Evolutionary conservation across 2,113 vertebrate genomes (phyloP).

Genomic region (Lophochroa leadbeateri): DNA sequence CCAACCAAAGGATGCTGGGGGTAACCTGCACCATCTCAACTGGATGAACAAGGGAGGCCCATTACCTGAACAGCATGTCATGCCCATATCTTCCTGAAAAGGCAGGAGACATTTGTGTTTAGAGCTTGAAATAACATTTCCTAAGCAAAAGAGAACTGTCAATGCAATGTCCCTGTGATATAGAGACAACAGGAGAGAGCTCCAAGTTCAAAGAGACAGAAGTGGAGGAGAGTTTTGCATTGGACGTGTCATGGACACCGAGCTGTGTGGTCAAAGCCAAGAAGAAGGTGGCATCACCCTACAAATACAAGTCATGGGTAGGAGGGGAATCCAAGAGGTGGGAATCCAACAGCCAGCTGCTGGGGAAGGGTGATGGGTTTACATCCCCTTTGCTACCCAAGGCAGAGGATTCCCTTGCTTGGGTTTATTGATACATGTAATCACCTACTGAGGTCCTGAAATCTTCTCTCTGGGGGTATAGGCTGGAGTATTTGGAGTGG

Average conservation of each 20-base stretch:
- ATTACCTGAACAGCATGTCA: not conserved
- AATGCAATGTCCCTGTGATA: not conserved
- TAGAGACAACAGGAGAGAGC: rapidly evolving
- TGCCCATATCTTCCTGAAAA: not conserved
- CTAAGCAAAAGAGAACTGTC: not conserved
- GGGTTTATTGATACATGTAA: not conserved
- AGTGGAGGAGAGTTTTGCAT: not conserved
- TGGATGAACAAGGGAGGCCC: not conserved
- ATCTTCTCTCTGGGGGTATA: not conserved
- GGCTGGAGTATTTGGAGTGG: not conserved
- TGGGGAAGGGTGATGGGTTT: not conserved
- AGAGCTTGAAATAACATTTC: not conserved
- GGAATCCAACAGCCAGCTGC: not conserved
- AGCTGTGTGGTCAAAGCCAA: not conserved
- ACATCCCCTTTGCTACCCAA: not conserved
- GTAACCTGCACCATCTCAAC: not conserved
- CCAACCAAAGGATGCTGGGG: not conserved
- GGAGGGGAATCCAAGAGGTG: not conserved
- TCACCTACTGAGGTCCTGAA: not conserved
- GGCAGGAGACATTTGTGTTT: not conserved
- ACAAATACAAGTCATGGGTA: not conserved
- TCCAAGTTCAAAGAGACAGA: not conserved
- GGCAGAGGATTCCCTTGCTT: not conserved
- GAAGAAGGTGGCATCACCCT: not conserved
- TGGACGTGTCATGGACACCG: rapidly evolving